Percentiles rank a stretch among this genome's conserved stretches.
Evolutionary conservation across 1,140 invertebrate genomes (phyloP).

Genomic region (Acyrthosiphon pisum): DNA sequence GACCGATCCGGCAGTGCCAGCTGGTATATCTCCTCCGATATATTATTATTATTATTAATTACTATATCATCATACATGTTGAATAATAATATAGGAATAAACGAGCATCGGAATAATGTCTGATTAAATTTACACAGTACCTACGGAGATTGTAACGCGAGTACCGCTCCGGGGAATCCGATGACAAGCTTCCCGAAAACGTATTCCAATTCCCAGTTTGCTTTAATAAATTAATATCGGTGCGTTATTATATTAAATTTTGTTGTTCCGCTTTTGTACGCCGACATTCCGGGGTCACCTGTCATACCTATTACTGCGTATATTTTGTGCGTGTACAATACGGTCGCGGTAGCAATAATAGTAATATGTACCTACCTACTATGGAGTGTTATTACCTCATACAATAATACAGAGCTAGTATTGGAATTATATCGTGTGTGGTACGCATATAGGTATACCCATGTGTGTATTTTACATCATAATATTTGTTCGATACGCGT

Average conservation of each 20-base stretch:
- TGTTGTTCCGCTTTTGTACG: background rate
- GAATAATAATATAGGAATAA: background rate
- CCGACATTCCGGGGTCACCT: background rate
- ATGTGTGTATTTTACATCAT: background rate
- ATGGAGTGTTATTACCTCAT: background rate
- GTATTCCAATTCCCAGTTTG: conserved; percentile 46
- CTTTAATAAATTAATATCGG: conserved; percentile 47
- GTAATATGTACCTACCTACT: background rate
- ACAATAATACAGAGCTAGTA: background rate
- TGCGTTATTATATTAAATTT: background rate
- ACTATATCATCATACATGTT: background rate
- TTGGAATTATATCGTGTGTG: background rate
- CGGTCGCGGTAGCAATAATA: too few relatives aligned
- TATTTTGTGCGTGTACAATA: background rate
- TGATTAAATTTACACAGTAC: conserved; percentile 25
- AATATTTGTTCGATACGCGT: background rate
- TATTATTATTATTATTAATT: background rate
- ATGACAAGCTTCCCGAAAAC: conserved; percentile 51
- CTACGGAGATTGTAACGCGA: background rate
- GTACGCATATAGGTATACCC: background rate
- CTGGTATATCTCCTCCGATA: background rate
- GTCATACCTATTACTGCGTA: background rate
- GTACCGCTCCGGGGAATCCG: conserved; percentile 36
- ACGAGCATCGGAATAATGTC: conserved; percentile 22
- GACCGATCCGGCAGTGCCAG: background rate